A percentile compares a stretch with the other conserved stretches of the same genome.
Conservation (phyloP, 2,797 vertebrate genomes). For the Pachyuromys duprasi region DNA sequence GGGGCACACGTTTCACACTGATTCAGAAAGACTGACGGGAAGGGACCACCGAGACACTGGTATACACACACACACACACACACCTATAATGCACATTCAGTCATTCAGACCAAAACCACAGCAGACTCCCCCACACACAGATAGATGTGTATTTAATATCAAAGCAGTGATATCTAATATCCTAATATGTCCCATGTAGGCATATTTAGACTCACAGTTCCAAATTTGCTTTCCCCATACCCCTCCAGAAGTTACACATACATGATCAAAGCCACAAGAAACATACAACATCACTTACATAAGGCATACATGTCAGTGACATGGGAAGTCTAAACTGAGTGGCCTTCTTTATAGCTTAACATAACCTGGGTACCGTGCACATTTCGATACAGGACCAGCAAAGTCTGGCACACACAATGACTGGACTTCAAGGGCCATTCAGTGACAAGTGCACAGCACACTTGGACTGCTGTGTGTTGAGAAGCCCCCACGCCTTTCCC, state of each 20-base stretch:
- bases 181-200: conserved; percentile 3
- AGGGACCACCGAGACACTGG: neutral
- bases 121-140: neutral
- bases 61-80: neutral
- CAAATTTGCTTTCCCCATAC: neutral
- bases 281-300: conserved; percentile 26
- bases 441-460: neutral
- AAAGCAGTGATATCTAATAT: neutral
- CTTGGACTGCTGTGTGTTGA: neutral
- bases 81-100: neutral
- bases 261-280: neutral
- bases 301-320: conserved; percentile 9
- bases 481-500: neutral
- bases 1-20: neutral
- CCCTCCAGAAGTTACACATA: conserved; percentile 37
- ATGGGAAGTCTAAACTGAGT: neutral
- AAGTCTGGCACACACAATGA: neutral
- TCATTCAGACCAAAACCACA: neutral
- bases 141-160: neutral
- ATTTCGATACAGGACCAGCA: neutral
- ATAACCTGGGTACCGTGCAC: neutral
- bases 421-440: neutral
- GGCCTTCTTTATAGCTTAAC: neutral
- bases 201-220: conserved; percentile 12
- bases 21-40: neutral